Conservation (phyloP, 2,113 vertebrate species). For the Murina feae region DNA sequence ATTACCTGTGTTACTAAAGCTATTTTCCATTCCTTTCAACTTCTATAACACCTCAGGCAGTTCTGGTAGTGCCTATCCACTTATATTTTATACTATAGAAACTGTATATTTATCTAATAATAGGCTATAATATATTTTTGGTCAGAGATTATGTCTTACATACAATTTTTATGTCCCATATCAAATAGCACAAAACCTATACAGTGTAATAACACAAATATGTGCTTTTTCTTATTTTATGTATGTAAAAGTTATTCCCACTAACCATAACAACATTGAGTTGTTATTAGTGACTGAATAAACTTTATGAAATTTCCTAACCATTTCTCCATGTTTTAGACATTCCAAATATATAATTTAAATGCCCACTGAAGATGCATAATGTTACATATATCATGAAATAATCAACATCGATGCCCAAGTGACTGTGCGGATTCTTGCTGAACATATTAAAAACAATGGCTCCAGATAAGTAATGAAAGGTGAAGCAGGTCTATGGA, state of each 20-base stretch:
- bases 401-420: neutral
- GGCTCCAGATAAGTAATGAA: neutral
- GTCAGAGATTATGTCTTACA: neutral
- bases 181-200: neutral
- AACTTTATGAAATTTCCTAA: neutral
- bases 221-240: neutral
- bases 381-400: neutral
- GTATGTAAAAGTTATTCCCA: neutral
- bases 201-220: neutral
- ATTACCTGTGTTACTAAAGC: neutral
- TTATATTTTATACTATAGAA: neutral
- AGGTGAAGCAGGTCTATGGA: neutral
- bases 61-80: neutral
- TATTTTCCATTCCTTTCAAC: neutral
- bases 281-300: neutral
- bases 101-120: neutral
- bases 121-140: neutral
- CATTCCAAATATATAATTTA: neutral
- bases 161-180: neutral
- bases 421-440: neutral
- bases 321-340: neutral
- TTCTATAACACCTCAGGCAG: neutral
- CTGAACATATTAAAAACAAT: neutral
- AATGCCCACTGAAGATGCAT: neutral
- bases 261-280: neutral